phyloP scores from a whole-genome alignment of 2,888 invertebrate species.

The Chouioia cunea region DNA sequence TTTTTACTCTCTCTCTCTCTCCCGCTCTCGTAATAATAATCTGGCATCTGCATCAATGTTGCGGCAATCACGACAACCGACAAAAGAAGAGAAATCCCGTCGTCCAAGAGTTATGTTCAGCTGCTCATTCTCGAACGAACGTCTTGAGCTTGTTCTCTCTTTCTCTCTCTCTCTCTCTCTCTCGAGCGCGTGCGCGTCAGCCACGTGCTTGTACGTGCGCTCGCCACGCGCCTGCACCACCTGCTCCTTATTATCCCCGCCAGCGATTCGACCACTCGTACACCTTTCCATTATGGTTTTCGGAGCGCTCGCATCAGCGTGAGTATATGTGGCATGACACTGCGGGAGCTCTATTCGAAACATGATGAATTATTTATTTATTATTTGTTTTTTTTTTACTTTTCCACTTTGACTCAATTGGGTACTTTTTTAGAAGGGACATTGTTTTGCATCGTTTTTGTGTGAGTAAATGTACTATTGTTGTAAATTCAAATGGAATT shows the following conservation, averaged over 20 bases:
- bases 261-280: background rate
- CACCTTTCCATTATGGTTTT: too few relatives aligned
- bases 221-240: slow-evolving; percentile 55
- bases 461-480: too few relatives aligned
- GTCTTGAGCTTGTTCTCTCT: slow-evolving; percentile 19
- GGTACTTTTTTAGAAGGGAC: too few relatives aligned
- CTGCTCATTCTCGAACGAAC: slow-evolving; percentile 4
- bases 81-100: slow-evolving; percentile 4
- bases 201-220: background rate
- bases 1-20: background rate
- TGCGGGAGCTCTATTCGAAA: too few relatives aligned
- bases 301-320: too few relatives aligned
- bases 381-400: too few relatives aligned
- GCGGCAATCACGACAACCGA: slow-evolving; percentile 1
- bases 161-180: slow-evolving; percentile 25
- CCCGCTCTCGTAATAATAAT: slow-evolving; percentile 5
- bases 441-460: too few relatives aligned
- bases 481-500: too few relatives aligned
- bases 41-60: background rate
- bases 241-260: slow-evolving; percentile 62
- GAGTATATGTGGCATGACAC: too few relatives aligned
- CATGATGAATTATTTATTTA: too few relatives aligned
- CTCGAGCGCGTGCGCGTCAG: slow-evolving; percentile 35
- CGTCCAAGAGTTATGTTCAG: slow-evolving; percentile 4
- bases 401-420: too few relatives aligned